A percentile compares a stretch with the other conserved stretches of the same genome.
Conservation (phyloP, 1,140 invertebrate genomes). For the Varroa destructor region DNA sequence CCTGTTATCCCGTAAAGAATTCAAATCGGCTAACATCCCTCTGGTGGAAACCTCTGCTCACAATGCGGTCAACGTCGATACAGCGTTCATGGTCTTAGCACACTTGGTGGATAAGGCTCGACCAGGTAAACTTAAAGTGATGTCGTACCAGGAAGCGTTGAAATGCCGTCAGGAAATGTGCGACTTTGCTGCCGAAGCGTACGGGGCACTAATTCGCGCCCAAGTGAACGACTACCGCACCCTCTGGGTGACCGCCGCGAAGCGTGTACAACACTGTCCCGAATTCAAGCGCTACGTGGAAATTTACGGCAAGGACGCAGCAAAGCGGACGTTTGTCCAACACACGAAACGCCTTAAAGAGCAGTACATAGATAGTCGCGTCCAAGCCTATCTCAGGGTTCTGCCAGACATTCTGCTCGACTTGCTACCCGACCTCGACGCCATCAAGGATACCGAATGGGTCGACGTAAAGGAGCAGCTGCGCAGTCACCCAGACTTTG, state of each 20-base stretch:
- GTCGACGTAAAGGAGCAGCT: constrained; percentile 64
- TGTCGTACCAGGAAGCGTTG: constrained; percentile 73
- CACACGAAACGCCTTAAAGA: constrained; percentile 73
- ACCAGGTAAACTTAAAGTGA: constrained; percentile 49
- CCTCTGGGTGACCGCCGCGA: constrained; percentile 68
- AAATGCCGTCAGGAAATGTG: constrained; percentile 69
- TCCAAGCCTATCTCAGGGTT: constrained; percentile 64
- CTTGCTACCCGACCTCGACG: constrained; percentile 64
- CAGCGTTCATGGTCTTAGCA: constrained; percentile 77
- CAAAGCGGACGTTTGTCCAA: constrained; percentile 60
- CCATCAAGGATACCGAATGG: constrained; percentile 72
- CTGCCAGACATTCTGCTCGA: constrained; percentile 64
- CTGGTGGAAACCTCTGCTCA: constrained; percentile 89
- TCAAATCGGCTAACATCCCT: constrained; percentile 62
- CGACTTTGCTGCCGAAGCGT: constrained; percentile 72
- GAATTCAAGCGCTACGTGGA: constrained; percentile 77
- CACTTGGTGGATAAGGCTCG: constrained; percentile 73
- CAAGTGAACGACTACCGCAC: constrained; percentile 67
- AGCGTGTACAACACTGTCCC: constrained; percentile 67
- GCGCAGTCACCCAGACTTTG: constrained; percentile 71
- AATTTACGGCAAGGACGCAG: constrained; percentile 71
- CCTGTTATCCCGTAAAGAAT: constrained; percentile 75
- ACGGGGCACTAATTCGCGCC: constrained; percentile 64
- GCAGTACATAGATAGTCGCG: constrained; percentile 63
- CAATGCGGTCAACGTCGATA: constrained; percentile 90